A percentile compares a stretch with the other conserved stretches of the same genome.
These are phyloP conservation scores for Nemotelus pantherinus DNA, from an alignment of 2,888 invertebrate genomes.

Conservation along the genomic window DNA sequence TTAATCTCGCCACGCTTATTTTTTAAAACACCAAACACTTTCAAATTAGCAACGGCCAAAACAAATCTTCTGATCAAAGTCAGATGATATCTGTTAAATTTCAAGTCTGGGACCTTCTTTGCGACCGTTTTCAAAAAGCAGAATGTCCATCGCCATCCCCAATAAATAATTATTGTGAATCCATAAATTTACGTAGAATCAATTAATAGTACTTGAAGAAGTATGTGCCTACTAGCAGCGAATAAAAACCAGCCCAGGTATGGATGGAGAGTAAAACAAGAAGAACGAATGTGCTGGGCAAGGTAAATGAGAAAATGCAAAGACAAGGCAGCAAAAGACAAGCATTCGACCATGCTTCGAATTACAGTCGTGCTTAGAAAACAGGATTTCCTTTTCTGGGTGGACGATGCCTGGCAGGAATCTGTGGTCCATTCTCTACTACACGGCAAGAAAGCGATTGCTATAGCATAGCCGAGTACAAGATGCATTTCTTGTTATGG, in stretches of 20 bases:
- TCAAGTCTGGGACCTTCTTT: constrained; percentile 2
- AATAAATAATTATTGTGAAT: constrained; percentile 42
- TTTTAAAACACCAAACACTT: background rate
- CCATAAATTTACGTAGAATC: constrained; percentile 39
- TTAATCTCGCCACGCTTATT: too few species aligned
- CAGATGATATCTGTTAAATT: constrained; percentile 25
- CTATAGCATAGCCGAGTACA: constrained; percentile 29
- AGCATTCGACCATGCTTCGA: background rate
- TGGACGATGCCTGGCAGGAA: constrained; percentile 30
- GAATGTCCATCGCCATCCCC: constrained; percentile 4
- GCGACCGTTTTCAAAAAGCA: constrained; percentile 21
- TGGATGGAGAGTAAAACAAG: background rate
- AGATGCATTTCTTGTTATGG: constrained; percentile 39
- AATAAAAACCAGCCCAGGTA: background rate
- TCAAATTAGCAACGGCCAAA: background rate
- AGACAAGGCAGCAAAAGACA: constrained; percentile 15
- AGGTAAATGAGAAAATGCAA: background rate
- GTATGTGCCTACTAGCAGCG: constrained; percentile 17
- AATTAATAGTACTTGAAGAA: constrained; percentile 40
- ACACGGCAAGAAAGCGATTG: constrained; percentile 39
- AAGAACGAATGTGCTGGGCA: constrained; percentile 8
- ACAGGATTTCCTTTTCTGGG: constrained; percentile 49
- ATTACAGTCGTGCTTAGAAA: constrained; percentile 45
- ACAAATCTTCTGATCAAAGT: background rate
- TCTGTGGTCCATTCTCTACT: constrained; percentile 12